Base-by-base conservation (phyloP, 2,888 invertebrate genomes). In the Diloba caeruleocephala region DNA sequence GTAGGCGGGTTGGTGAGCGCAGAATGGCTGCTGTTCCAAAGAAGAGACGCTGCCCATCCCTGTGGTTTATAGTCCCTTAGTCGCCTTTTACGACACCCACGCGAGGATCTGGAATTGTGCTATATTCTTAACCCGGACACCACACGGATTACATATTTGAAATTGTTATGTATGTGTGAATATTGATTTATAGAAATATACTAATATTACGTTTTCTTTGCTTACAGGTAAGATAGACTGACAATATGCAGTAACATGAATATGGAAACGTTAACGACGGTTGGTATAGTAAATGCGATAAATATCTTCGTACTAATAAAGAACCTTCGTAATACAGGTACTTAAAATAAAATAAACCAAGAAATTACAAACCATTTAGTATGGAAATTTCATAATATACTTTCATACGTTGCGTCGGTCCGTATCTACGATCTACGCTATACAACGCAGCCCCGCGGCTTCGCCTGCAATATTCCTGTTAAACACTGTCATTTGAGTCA, bases 401-500 rank as follows among this genome's bases (percentile, higher is more conserved):
- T 51, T 48, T 28, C 43, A 41, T 39, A 41, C 42, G 32, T 49
- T 36, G 19, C 38, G 15, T 23, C 65, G 15, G 28, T 12, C 17
- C 21, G 21, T 71, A 73, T 68, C 74, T 66, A 48, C 37, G 41
- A 58, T 67, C 62, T 61, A 57, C 49, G 60, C 57, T 58, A 69
- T 67, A 76, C 67, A 57, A 23, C 45, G 68, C 3, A 2, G 17
- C 69, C 76, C 73, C 51, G 71, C 67, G 78, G 72, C 74, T 55
- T 62, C 66, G 58, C 74, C 59, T 54, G 72, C 63, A 33, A 57
- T 67, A 46, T 54, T 51, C 37, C 38, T 55, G 59, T 70, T 60
- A 63, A 65, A 79, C 74, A 74, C 74, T 73, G 78, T 79, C 82
- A 81, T 87, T 85, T 80, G 73, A 82, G 81, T 88, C 87, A 88